Conservation (phyloP, 2,113 vertebrate species). For the Platysteira castanea region DNA sequence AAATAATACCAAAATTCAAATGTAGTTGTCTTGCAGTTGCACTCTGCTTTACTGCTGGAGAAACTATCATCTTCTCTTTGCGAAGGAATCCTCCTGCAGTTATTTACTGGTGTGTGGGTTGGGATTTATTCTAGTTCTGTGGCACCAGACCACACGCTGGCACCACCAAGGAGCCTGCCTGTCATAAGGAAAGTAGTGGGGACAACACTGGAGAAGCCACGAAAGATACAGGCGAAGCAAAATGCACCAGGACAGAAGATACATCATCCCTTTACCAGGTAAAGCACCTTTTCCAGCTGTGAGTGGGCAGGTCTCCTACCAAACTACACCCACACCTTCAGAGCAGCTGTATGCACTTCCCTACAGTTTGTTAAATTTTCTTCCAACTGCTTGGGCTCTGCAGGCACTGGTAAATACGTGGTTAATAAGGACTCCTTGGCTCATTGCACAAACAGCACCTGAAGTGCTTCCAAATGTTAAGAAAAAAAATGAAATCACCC, state of each 20-base stretch:
- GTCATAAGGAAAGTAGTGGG: neutral
- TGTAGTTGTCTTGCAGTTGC: neutral
- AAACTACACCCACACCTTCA: neutral
- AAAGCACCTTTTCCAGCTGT: neutral
- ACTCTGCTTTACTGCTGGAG: neutral
- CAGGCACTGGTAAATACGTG: neutral
- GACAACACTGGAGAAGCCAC: neutral
- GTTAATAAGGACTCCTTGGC: neutral
- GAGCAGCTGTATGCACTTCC: neutral
- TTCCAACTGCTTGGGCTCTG: neutral
- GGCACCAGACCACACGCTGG: neutral
- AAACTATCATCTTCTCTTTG: neutral
- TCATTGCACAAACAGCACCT: neutral
- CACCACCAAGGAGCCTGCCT: neutral
- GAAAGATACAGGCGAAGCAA: neutral
- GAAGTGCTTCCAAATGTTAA: neutral
- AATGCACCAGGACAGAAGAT: neutral
- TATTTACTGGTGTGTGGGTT: neutral
- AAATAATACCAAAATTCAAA: slow-evolving; percentile 39
- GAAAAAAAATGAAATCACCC: neutral
- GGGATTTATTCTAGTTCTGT: neutral
- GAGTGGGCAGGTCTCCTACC: neutral
- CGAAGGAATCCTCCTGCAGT: neutral
- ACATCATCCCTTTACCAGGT: fast-evolving
- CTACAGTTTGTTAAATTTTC: neutral